Evolutionary conservation across 1,140 invertebrate species (phyloP).

Genomic region (Drosophila mauritiana): DNA sequence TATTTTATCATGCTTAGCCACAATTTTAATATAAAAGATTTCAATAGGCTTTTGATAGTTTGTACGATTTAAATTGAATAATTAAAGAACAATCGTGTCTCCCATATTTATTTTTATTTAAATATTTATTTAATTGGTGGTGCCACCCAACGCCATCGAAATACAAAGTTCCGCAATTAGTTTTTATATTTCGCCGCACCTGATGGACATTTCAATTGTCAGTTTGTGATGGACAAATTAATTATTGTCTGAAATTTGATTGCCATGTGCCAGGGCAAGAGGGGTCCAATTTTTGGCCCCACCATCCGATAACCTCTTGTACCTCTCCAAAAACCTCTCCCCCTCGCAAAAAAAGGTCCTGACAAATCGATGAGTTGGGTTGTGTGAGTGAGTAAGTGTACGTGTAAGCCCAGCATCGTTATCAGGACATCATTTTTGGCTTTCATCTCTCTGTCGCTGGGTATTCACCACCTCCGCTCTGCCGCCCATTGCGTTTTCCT

Average conservation of each 20-base stretch:
- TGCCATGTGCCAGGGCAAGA: conserved; percentile 30
- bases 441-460: conserved; percentile 44
- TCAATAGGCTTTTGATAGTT: too few species aligned
- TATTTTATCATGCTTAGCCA: too few species aligned
- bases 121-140: neutral
- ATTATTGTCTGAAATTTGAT: conserved; percentile 46
- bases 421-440: conserved; percentile 48
- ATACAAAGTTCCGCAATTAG: neutral
- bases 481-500: neutral
- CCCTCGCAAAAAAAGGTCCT: conserved; percentile 21
- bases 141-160: neutral
- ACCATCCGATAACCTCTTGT: neutral
- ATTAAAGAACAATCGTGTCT: too few species aligned
- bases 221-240: conserved; percentile 47
- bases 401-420: conserved; percentile 34
- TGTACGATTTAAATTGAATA: too few species aligned
- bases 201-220: conserved; percentile 39
- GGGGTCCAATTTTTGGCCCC: conserved; percentile 19
- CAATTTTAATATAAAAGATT: too few species aligned
- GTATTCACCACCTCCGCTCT: neutral
- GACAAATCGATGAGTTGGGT: conserved; percentile 49
- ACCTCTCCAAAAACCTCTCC: neutral
- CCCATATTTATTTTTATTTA: too few species aligned
- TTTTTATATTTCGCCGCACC: neutral
- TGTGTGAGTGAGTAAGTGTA: conserved; percentile 16